phyloP scores from a whole-genome alignment of 2,888 invertebrate genomes.

The Lordiphosa andalusiaca region DNA sequence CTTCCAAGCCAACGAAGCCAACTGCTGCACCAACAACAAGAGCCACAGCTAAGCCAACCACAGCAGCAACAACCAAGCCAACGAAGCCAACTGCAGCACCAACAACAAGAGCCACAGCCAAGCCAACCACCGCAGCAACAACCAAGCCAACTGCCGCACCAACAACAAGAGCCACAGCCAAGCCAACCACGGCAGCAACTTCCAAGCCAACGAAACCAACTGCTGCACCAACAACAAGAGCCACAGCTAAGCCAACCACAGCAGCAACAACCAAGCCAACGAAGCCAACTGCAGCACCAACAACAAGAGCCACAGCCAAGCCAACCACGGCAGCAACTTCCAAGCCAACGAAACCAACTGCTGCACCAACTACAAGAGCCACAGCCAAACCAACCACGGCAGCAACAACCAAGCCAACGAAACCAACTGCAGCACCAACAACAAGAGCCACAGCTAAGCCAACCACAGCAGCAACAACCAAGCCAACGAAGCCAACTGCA shows the following conservation, averaged over 20 bases:
- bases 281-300: too few relatives aligned
- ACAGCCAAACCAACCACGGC: background rate
- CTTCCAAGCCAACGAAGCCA: background rate
- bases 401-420: background rate
- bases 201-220: background rate
- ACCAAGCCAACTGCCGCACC: background rate
- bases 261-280: background rate
- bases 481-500: background rate
- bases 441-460: background rate
- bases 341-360: background rate
- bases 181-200: background rate
- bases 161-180: too few relatives aligned
- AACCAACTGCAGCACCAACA: background rate
- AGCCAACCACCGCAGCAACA: background rate
- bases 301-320: too few relatives aligned
- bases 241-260: slow-evolving; percentile 4
- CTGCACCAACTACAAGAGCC: background rate
- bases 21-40: background rate
- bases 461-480: background rate
- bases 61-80: slow-evolving; percentile 4
- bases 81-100: background rate
- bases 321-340: background rate
- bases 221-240: background rate
- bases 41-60: slow-evolving; percentile 1
- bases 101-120: slow-evolving; percentile 3